These are phyloP conservation scores for Tenebrio molitor DNA, from an alignment of 1,140 invertebrate genomes.

Conservation along the genomic window DNA sequence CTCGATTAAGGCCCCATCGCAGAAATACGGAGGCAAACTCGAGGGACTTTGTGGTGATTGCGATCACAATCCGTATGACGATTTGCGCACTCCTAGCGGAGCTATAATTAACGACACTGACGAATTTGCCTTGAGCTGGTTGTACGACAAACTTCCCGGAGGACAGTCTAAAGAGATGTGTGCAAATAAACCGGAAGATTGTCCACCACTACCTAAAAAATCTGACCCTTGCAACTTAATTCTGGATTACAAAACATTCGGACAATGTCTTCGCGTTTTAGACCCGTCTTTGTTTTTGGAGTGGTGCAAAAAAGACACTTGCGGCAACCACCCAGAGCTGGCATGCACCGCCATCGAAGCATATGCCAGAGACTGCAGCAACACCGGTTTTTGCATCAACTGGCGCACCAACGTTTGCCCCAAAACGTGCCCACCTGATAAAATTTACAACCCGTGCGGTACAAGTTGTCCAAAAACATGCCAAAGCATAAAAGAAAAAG, in stretches of 20 bases:
- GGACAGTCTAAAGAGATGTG: constrained; percentile 58
- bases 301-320: constrained; percentile 78
- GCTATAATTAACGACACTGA: constrained; percentile 65
- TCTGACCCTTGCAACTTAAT: constrained; percentile 77
- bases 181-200: constrained; percentile 65
- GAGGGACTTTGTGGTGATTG: constrained; percentile 87
- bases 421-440: constrained; percentile 68
- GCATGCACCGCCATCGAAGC: constrained; percentile 77
- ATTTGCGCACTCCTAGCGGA: constrained; percentile 72
- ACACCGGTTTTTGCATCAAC: constrained; percentile 76
- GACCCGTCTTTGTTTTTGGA: constrained; percentile 77
- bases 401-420: constrained; percentile 81
- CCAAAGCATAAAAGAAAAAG: constrained; percentile 69
- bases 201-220: constrained; percentile 69
- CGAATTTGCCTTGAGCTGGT: constrained; percentile 76
- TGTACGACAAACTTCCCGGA: constrained; percentile 66
- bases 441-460: constrained; percentile 78
- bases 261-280: constrained; percentile 79
- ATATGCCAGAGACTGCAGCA: constrained; percentile 80
- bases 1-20: constrained; percentile 76
- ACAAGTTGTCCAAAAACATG: constrained; percentile 80
- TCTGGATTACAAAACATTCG: constrained; percentile 74
- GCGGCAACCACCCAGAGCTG: constrained; percentile 70
- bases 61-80: constrained; percentile 76
- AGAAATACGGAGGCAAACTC: constrained; percentile 77